Conservation (phyloP, 2,888 invertebrate species). For the Gastrophysa polygoni region DNA sequence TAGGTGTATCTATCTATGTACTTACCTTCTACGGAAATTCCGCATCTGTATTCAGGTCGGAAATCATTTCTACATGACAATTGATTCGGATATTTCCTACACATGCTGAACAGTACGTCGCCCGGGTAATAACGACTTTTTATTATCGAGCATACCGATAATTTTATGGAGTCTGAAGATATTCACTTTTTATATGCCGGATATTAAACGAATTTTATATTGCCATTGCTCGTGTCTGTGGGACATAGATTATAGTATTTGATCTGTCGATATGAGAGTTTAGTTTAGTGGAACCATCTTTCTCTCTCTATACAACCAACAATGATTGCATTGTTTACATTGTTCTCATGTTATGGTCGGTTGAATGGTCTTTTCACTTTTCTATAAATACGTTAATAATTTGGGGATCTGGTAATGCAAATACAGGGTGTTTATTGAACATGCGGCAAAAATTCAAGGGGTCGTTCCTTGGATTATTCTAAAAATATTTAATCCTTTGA, state of each 20-base stretch:
- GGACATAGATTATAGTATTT: not conserved
- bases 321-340: not conserved
- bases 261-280: no score
- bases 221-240: not conserved
- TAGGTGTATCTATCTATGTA: not conserved
- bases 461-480: no score
- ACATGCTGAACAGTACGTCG: not conserved
- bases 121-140: not conserved
- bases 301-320: no score
- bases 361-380: no score
- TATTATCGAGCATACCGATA: slow-evolving; percentile 1
- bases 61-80: slow-evolving; percentile 13
- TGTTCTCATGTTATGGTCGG: not conserved
- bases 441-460: no score
- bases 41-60: slow-evolving; percentile 7
- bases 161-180: slow-evolving; percentile 1
- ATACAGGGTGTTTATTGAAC: no score
- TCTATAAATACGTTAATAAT: no score
- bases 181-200: not conserved
- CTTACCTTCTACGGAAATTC: slow-evolving; percentile 2
- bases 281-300: no score
- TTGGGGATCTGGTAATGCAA: no score
- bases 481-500: no score
- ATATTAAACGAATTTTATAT: not conserved
- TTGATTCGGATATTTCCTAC: slow-evolving; percentile 16